A percentile compares a stretch with the other conserved stretches of the same genome.
Conservation (phyloP, 2,888 invertebrate species). For the Brassicogethes aeneus region DNA sequence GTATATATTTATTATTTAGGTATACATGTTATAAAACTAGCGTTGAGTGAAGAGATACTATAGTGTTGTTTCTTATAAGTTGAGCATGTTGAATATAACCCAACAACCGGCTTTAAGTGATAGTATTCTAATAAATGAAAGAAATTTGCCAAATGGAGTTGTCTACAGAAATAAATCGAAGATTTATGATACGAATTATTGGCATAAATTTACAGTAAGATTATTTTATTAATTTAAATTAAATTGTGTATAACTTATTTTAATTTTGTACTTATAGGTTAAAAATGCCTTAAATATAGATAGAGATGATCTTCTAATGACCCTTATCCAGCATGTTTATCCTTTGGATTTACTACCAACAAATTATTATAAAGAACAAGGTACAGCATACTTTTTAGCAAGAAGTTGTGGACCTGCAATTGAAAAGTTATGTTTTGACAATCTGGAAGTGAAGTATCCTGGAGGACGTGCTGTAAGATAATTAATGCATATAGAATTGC, state of each 20-base stretch:
- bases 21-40: no score
- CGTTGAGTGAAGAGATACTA: no score
- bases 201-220: conserved; percentile 30
- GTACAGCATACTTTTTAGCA: conserved; percentile 40
- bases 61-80: no score
- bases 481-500: no score
- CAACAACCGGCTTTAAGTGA: no score
- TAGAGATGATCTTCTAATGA: conserved; percentile 33
- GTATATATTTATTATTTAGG: no score
- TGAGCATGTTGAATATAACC: no score
- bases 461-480: no score
- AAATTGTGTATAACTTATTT: conserved; percentile 1
- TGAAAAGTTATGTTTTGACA: conserved; percentile 41
- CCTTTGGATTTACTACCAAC: conserved; percentile 46
- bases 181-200: conserved; percentile 20
- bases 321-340: conserved; percentile 39
- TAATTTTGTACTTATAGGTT: conserved; percentile 19
- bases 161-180: conserved; percentile 19
- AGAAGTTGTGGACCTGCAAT: conserved; percentile 44
- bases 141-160: conserved; percentile 18
- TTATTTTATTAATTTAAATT: neutral
- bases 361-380: conserved; percentile 27
- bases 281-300: conserved; percentile 30
- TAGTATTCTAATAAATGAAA: no score
- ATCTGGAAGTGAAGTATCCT: conserved; percentile 39